Percentiles rank a stretch among this genome's conserved stretches.
phyloP scores from a whole-genome alignment of 1,140 invertebrate species.

The Dendroctonus valens region DNA sequence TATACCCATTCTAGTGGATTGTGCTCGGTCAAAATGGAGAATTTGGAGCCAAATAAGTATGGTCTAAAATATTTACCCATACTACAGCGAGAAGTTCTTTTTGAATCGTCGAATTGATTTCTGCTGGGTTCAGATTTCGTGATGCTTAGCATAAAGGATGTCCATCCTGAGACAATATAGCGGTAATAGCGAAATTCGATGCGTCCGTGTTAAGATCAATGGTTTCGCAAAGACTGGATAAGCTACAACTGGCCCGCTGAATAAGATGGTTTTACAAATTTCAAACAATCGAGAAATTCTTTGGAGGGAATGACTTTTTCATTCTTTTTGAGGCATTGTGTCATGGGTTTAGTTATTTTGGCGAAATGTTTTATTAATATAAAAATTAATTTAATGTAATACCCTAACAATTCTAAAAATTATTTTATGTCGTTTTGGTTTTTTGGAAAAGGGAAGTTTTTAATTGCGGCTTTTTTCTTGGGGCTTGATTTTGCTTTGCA shows the following conservation, averaged over 20 bases:
- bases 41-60: slow-evolving; percentile 43
- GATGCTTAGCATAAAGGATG: slow-evolving; percentile 36
- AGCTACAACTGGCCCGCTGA: background rate
- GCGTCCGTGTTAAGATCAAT: slow-evolving; percentile 11
- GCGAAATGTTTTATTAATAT: background rate
- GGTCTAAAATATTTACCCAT: slow-evolving; percentile 27
- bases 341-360: slow-evolving; percentile 1
- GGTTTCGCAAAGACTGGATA: background rate
- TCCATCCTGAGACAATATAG: slow-evolving; percentile 31
- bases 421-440: background rate
- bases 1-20: slow-evolving; percentile 21
- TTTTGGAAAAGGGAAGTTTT: background rate
- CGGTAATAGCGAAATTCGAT: slow-evolving; percentile 20
- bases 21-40: slow-evolving; percentile 40
- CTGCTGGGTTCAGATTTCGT: slow-evolving; percentile 30
- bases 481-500: too few relatives aligned
- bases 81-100: slow-evolving; percentile 38
- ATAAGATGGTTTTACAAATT: background rate
- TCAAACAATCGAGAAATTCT: background rate
- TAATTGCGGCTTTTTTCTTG: background rate
- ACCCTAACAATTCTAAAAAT: background rate
- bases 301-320: background rate
- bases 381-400: background rate
- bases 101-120: slow-evolving; percentile 37
- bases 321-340: background rate